Conservation (phyloP, 1,140 invertebrate species). For the Drosophila truncata region DNA sequence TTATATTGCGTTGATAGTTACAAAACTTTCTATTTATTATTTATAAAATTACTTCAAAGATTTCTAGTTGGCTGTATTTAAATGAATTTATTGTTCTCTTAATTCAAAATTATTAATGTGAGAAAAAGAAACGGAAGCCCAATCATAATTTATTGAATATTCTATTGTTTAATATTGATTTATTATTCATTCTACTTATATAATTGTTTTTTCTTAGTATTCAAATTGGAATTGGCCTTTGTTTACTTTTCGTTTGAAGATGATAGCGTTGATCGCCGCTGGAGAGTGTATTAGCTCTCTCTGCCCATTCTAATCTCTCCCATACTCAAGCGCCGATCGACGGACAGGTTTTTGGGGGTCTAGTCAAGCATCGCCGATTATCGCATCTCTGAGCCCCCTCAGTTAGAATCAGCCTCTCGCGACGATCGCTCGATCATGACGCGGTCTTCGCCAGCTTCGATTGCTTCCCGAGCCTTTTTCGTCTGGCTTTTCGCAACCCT, state of each 20-base stretch:
- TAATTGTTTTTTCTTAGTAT: background rate
- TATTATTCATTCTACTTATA: background rate
- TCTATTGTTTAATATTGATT: slow-evolving; percentile 2
- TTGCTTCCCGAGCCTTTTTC: slow-evolving; percentile 1
- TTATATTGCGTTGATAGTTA: too few species aligned
- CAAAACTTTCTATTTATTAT: too few species aligned
- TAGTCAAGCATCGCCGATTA: slow-evolving; percentile 36
- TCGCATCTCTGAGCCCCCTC: slow-evolving; percentile 41
- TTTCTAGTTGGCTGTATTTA: background rate
- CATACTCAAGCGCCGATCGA: background rate
- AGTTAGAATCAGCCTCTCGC: slow-evolving; percentile 60
- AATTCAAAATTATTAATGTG: background rate
- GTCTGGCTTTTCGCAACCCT: slow-evolving; percentile 21
- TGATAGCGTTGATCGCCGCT: slow-evolving; percentile 11
- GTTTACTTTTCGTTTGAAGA: slow-evolving; percentile 25
- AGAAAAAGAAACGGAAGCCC: background rate
- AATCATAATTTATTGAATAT: background rate
- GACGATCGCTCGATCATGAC: slow-evolving; percentile 51
- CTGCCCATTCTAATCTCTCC: slow-evolving; percentile 12
- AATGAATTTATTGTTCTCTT: background rate
- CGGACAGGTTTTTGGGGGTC: slow-evolving; percentile 64
- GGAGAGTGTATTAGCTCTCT: slow-evolving; percentile 15
- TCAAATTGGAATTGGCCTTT: background rate
- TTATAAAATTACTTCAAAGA: too few species aligned
- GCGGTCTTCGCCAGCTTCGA: slow-evolving; percentile 36